A percentile compares a stretch with the other conserved stretches of the same genome.
These are phyloP conservation scores for Andrena haemorrhoa DNA, from an alignment of 2,888 invertebrate species.

Conservation along the genomic window DNA sequence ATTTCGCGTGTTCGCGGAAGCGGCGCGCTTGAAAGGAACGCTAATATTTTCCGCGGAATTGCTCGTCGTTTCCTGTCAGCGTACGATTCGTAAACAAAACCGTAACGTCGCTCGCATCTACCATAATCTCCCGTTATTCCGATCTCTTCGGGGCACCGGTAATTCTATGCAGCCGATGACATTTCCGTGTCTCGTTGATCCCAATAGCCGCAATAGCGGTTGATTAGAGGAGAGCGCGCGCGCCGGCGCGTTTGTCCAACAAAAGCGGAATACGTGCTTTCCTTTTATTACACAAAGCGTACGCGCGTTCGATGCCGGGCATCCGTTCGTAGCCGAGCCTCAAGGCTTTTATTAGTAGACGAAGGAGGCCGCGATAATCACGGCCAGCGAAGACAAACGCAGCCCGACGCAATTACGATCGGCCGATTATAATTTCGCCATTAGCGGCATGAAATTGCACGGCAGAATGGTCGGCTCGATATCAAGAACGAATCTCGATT, in stretches of 20 bases:
- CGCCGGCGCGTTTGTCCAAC: not conserved
- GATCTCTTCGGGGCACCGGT: slow-evolving; percentile 22
- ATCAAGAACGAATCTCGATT: slow-evolving; percentile 11
- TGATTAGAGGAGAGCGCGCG: slow-evolving; percentile 38
- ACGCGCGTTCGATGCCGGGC: not conserved
- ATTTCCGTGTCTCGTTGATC: slow-evolving; percentile 53
- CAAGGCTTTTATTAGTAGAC: not conserved
- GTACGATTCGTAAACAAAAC: slow-evolving; percentile 36
- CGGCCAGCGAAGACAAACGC: slow-evolving; percentile 4
- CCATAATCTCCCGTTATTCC: slow-evolving; percentile 35
- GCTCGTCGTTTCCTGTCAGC: slow-evolving; percentile 43
- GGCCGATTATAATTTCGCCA: slow-evolving; percentile 36
- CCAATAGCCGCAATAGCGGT: slow-evolving; percentile 32
- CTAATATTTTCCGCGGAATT: slow-evolving; percentile 32
- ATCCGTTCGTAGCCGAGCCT: not conserved
- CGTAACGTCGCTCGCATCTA: slow-evolving; percentile 28
- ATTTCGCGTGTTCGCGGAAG: slow-evolving; percentile 17
- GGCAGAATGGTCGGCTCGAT: not conserved
- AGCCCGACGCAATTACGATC: slow-evolving; percentile 12
- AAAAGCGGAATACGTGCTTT: not conserved
- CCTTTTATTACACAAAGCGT: not conserved
- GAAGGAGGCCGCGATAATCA: slow-evolving; percentile 10
- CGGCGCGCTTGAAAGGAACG: not conserved
- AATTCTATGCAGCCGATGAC: slow-evolving; percentile 38
- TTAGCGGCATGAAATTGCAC: slow-evolving; percentile 51